Evolutionary conservation across 2,797 vertebrate genomes (phyloP).

Genomic region (Glyptemys insculpta): DNA sequence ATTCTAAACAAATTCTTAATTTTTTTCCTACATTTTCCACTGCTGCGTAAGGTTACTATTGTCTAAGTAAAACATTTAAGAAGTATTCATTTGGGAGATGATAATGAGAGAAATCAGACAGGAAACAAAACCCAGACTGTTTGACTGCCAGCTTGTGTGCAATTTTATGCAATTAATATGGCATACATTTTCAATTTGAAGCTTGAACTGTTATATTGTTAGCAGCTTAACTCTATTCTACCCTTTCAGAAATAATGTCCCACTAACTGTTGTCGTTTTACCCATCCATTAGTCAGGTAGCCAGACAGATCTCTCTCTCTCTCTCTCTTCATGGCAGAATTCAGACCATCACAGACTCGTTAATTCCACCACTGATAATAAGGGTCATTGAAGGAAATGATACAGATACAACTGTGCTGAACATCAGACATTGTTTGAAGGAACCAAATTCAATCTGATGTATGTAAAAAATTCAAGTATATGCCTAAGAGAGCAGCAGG

Average conservation of each 20-base stretch:
- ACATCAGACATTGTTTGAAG: slow-evolving; percentile 79
- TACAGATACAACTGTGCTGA: slow-evolving; percentile 74
- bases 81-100: slow-evolving; percentile 49
- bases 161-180: slow-evolving; percentile 75
- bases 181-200: slow-evolving; percentile 70
- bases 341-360: slow-evolving; percentile 68
- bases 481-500: slow-evolving; percentile 74
- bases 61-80: slow-evolving; percentile 33
- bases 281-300: slow-evolving; percentile 7
- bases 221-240: slow-evolving; percentile 55
- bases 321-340: slow-evolving; percentile 45
- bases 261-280: slow-evolving; percentile 46
- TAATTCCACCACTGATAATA: slow-evolving; percentile 77
- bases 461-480: slow-evolving; percentile 79
- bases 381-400: slow-evolving; percentile 75
- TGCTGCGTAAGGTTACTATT: slow-evolving; percentile 29
- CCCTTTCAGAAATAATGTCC: slow-evolving; percentile 51
- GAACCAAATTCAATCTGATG: slow-evolving; percentile 76
- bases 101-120: slow-evolving; percentile 69
- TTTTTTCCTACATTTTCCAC: slow-evolving; percentile 36
- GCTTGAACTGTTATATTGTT: slow-evolving; percentile 65
- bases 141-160: slow-evolving; percentile 69
- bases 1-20: slow-evolving; percentile 18
- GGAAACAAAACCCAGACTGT: slow-evolving; percentile 65
- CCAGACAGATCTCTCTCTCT: slow-evolving; percentile 38